These are phyloP conservation scores for Mycteria americana DNA, from an alignment of 2,797 vertebrate genomes.

Conservation along the genomic window DNA sequence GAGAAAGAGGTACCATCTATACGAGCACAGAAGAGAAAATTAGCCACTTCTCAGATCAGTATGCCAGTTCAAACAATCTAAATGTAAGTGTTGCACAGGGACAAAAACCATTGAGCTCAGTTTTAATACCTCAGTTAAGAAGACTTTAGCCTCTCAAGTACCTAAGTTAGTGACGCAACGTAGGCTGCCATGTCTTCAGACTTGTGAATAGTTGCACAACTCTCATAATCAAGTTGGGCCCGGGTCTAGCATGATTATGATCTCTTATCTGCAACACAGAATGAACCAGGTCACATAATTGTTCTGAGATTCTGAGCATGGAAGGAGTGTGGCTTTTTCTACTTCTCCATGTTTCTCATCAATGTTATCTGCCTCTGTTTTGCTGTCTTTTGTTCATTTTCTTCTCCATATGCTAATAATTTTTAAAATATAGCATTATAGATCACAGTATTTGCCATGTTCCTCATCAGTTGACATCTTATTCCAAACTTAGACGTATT, in stretches of 20 bases:
- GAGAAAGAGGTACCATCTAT: neutral
- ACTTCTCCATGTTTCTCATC: neutral
- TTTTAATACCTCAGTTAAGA: neutral
- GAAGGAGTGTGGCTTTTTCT: neutral
- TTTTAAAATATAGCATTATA: neutral
- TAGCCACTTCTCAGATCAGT: neutral
- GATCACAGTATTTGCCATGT: neutral
- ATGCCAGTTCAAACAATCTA: neutral
- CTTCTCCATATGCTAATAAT: neutral
- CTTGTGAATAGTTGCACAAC: neutral
- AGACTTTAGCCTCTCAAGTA: neutral
- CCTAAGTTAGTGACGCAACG: fast-evolving
- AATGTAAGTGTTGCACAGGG: neutral
- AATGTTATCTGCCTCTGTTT: neutral
- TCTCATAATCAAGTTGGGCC: neutral
- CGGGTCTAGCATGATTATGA: neutral
- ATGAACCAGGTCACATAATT: neutral
- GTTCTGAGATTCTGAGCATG: neutral
- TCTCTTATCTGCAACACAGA: neutral
- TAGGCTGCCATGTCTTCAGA: neutral
- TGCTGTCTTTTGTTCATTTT: neutral
- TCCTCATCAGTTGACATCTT: neutral
- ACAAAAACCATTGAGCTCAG: neutral
- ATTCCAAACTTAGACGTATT: neutral
- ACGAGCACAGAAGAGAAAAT: neutral